Conservation (phyloP, 35 echinoderm and acorn worm species). For the Hemicentrotus pulcherrimus region DNA sequence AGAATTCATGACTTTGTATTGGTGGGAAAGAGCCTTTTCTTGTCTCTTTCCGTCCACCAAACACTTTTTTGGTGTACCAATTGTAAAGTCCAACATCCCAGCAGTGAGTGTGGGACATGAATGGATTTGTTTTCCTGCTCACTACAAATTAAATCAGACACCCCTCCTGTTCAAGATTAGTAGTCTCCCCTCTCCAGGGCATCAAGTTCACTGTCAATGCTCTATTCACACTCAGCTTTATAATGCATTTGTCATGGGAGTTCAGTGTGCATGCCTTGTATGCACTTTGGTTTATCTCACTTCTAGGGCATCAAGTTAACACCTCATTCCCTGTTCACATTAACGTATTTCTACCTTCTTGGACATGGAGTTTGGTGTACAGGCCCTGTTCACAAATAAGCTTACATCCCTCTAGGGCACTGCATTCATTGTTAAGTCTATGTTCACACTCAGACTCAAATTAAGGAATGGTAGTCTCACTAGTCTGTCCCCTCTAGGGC, state of each 20-base stretch:
- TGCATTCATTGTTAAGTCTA: too few relatives aligned
- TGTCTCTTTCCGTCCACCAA: neutral
- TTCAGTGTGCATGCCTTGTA: too few relatives aligned
- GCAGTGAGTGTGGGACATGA: conserved; percentile 1
- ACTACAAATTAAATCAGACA: conserved; percentile 8
- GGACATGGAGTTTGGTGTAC: too few relatives aligned
- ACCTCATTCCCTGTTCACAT: too few relatives aligned
- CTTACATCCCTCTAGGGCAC: too few relatives aligned
- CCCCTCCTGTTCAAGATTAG: neutral
- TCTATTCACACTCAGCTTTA: neutral
- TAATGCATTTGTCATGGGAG: neutral
- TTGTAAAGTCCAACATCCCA: neutral
- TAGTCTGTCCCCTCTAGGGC: neutral
- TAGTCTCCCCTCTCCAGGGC: neutral
- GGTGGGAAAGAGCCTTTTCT: neutral
- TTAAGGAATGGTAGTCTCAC: too few relatives aligned
- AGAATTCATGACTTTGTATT: neutral
- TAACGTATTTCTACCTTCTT: too few relatives aligned
- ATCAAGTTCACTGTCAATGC: neutral
- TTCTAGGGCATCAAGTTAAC: too few relatives aligned
- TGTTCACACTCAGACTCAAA: neutral
- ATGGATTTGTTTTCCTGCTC: conserved; percentile 17
- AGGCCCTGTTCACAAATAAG: too few relatives aligned
- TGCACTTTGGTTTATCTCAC: too few relatives aligned
- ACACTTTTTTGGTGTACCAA: neutral